A percentile compares a stretch with the other conserved stretches of the same genome.
These are phyloP conservation scores for Nysson spinosus DNA, from an alignment of 2,888 invertebrate species.

Conservation along the genomic window DNA sequence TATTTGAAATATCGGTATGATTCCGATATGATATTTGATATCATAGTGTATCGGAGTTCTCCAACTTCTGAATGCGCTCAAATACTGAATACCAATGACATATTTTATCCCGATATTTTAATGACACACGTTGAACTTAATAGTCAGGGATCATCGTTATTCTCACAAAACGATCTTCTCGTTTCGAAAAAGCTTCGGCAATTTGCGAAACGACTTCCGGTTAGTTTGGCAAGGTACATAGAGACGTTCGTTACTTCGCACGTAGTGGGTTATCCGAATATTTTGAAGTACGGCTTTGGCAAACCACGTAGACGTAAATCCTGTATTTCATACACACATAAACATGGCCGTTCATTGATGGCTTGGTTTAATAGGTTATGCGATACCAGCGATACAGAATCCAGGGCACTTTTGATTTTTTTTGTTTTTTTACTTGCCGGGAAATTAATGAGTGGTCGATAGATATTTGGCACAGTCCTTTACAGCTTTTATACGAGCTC, in stretches of 20 bases:
- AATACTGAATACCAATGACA: no score
- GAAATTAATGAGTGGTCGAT: slow-evolving; percentile 46
- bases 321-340: slow-evolving; percentile 2
- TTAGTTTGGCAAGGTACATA: slow-evolving; percentile 35
- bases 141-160: no score
- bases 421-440: slow-evolving; percentile 43
- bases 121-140: no score
- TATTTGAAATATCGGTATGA: no score
- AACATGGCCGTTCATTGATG: not conserved
- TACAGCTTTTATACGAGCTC: not conserved
- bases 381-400: slow-evolving; percentile 19
- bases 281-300: slow-evolving; percentile 23
- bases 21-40: no score
- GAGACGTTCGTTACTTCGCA: slow-evolving; percentile 17
- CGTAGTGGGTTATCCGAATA: slow-evolving; percentile 21
- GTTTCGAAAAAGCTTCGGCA: no score
- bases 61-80: no score
- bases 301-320: slow-evolving; percentile 26
- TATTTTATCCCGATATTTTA: no score
- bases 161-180: no score
- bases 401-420: slow-evolving; percentile 23
- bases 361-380: slow-evolving; percentile 26
- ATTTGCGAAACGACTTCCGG: no score
- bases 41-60: no score
- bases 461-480: slow-evolving; percentile 30